Conservation (phyloP, 2,797 vertebrate genomes). For the Gadopsis marmoratus region DNA sequence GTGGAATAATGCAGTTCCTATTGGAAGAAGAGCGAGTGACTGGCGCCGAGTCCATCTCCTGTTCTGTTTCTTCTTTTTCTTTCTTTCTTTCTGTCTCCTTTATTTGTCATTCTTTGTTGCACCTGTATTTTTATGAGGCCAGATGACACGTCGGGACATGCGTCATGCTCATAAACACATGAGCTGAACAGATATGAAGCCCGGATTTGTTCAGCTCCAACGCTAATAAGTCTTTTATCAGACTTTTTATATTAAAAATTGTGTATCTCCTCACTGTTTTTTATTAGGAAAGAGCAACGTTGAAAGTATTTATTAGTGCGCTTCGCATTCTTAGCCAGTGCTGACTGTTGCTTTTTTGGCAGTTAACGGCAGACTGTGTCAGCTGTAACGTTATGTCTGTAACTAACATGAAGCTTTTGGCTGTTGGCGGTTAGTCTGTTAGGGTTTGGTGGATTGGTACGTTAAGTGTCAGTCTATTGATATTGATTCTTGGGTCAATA, state of each 20-base stretch:
- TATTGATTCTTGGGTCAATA: too few species aligned
- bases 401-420: background rate
- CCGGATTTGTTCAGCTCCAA: too few species aligned
- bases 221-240: background rate
- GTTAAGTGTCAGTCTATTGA: background rate
- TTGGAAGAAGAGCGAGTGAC: background rate
- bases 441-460: background rate
- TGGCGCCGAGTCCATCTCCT: background rate
- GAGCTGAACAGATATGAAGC: background rate
- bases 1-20: constrained; percentile 34
- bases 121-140: background rate
- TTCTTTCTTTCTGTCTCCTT: background rate
- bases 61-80: background rate
- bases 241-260: too few species aligned
- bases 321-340: background rate
- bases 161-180: background rate
- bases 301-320: background rate
- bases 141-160: background rate
- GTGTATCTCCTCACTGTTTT: background rate
- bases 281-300: background rate
- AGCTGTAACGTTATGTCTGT: background rate
- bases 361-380: background rate
- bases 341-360: too few species aligned
- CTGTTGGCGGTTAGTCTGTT: background rate
- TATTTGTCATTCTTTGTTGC: background rate